phyloP scores from a whole-genome alignment of 2,797 vertebrate genomes.

The Alosa sapidissima region DNA sequence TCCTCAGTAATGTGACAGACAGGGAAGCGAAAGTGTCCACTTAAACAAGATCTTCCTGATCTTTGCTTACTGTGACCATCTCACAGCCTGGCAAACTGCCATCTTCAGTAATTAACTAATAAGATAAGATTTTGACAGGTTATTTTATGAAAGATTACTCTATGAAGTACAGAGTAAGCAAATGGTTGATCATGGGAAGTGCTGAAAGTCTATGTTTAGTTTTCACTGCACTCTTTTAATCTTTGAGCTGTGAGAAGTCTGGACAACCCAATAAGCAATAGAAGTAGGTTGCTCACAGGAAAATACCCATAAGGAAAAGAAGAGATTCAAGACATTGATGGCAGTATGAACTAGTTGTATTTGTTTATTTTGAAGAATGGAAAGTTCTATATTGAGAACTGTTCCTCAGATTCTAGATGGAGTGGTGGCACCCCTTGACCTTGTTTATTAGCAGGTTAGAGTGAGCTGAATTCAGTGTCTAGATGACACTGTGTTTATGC shows the following conservation, averaged over 20 bases:
- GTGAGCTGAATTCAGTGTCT: neutral
- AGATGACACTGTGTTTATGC: neutral
- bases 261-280: too few relatives aligned
- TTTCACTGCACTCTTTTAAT: too few relatives aligned
- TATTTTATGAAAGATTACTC: too few relatives aligned
- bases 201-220: too few relatives aligned
- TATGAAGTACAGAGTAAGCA: neutral
- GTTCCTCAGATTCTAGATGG: neutral
- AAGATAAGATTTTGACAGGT: too few relatives aligned
- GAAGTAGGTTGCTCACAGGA: too few relatives aligned
- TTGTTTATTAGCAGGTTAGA: neutral
- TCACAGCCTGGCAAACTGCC: neutral
- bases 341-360: too few relatives aligned
- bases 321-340: too few relatives aligned
- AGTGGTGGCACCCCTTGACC: neutral
- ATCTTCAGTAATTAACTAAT: neutral
- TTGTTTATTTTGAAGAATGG: too few relatives aligned
- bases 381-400: too few relatives aligned
- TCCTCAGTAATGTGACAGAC: conserved; percentile 18
- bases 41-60: neutral
- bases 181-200: neutral
- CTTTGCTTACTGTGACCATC: neutral
- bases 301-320: too few relatives aligned
- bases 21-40: conserved; percentile 14
- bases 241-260: too few relatives aligned